Base-by-base conservation (phyloP, 2,797 vertebrate genomes). In the Acestrorhynchus altus region DNA sequence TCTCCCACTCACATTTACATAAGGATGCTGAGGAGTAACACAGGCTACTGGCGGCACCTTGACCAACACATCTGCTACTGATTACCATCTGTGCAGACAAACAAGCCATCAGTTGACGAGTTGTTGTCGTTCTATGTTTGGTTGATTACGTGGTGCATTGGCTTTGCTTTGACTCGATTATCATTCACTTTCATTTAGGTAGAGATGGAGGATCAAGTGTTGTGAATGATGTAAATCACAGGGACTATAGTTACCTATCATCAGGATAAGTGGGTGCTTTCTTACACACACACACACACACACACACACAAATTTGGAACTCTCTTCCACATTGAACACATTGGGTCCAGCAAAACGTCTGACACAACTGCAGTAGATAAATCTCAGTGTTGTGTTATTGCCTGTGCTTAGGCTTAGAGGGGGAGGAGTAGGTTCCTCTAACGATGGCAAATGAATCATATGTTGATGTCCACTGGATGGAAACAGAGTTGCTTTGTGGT, bases 401-500 rank as follows among this genome's bases (percentile, higher is more conserved):
- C 46, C 54, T 72, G 64, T 59, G 52, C 52, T 67, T 68, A 39
- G 28, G 12, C 61, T 31, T 52, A 22, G 31, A 44, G 13, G 20
- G 57, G 22, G 69, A 35, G 39, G 16, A 39, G 26, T 54, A 46
- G 56, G 22, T n/a, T 72, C 15, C 42, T 12, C 4, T 51, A 57
- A 47, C 9, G 75, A 65, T 83, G 74, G 82, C 81, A 88, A 87
- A 91, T 86, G 83, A 89, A 85, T 90, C 83, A 87, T 85, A 88
- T 49, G 83, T 87, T 82, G 77, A 86, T 85, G 77, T 81, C 74
- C 6, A 26, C 83, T 85, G 83, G 75, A 86, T 74, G 9, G 47
- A 77, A 80, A 72, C 40, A 1, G 22, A 42, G 46, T 66, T 42
- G 47, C 69, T 52, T 63, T 74, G 51, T 78, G 63, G 52, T 72